Base-by-base conservation (phyloP, 2,888 invertebrate species). In the Nephrotoma flavescens region DNA sequence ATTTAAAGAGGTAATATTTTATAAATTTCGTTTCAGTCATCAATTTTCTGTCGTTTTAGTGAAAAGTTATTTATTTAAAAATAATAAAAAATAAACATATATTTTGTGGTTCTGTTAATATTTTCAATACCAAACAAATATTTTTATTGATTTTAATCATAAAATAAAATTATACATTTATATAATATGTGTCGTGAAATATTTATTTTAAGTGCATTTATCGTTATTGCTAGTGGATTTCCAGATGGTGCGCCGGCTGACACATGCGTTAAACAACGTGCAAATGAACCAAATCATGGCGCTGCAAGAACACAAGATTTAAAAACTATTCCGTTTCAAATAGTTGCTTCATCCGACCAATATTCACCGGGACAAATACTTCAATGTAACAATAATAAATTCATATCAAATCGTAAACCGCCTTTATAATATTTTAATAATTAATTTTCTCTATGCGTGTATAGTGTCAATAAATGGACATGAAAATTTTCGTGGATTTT, bases 221-320 rank as follows among this genome's bases (percentile, higher is more conserved):
- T 92, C 83, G 88, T 91, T 87, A 89, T 91, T 89, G 89, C 91
- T 4, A 47, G 87, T 86, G 93, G 93, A 88, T 96, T 96, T 90
- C 96, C 96, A n/a, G 96, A 96, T 89, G 96, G 96, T 1, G 96
- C 95, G 1, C 96, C 96, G 0, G 94, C 96, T 42, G 96, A 96
- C 90, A 94, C 95, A 45, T 96, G 96, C 90, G 96, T 96, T 3
- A 96, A 95, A 90, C 93, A 94, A 42, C 93, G 94, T 83, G 94
- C 95, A 1, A 96, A 96, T n/a, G 94, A 94, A 89, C 96, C 96
- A 0, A 95, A 96, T 90, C 96, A 96, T 89, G 95, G 96, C 2
- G 94, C 95, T 89, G 94, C 95, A 7, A 92, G 94, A 87, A 92
- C 95, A 0, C 95, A 95, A 89, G 93, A 95, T 0, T 90, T 92